These are phyloP conservation scores for Aplidium turbinatum DNA, from an alignment of 23 tunicate species.

Conservation along the genomic window DNA sequence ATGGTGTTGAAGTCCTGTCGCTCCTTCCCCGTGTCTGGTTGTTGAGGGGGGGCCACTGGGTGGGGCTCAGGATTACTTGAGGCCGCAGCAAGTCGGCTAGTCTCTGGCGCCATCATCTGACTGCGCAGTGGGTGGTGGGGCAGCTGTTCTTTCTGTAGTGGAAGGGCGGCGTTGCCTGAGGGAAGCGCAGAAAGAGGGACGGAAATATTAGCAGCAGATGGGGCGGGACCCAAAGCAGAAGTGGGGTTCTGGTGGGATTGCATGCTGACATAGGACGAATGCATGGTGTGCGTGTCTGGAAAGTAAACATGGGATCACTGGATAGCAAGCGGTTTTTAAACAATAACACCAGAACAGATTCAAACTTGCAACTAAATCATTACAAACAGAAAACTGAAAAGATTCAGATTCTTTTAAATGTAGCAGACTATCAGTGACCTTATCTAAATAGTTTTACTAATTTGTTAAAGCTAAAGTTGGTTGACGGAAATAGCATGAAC, in stretches of 20 bases:
- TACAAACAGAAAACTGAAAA: too few relatives aligned
- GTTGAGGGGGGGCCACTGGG: background rate
- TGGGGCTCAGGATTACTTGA: background rate
- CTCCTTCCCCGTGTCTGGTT: background rate
- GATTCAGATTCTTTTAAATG: too few relatives aligned
- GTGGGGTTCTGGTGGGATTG: background rate
- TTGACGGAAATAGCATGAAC: too few relatives aligned
- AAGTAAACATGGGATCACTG: too few relatives aligned
- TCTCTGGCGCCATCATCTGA: conserved; percentile 22
- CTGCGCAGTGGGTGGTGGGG: conserved; percentile 25
- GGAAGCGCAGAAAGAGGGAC: background rate
- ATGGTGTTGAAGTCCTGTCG: conserved; percentile 15
- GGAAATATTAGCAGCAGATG: background rate
- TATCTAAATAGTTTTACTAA: too few relatives aligned
- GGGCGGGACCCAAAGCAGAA: background rate
- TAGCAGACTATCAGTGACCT: too few relatives aligned
- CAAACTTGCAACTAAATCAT: too few relatives aligned
- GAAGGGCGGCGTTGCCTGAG: background rate
- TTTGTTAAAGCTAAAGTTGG: too few relatives aligned
- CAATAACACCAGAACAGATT: background rate
- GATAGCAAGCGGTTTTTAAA: too few relatives aligned
- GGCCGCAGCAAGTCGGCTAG: background rate
- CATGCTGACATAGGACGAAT: conserved; percentile 49
- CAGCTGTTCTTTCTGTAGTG: background rate
- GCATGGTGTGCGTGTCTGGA: conserved; percentile 33